Conservation (phyloP, 2,113 vertebrate species). For the Engystomops pustulosus region DNA sequence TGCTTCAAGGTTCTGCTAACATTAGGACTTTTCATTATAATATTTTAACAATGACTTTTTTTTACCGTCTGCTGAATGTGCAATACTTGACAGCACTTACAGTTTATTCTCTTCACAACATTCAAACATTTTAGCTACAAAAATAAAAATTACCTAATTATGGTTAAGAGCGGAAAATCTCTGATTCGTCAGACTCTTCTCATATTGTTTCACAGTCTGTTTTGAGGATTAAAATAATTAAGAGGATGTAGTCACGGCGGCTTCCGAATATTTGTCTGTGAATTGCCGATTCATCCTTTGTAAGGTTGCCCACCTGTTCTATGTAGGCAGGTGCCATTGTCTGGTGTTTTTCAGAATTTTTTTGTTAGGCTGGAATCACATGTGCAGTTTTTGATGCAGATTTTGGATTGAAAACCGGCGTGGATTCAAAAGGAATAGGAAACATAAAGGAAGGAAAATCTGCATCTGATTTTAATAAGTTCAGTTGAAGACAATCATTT, state of each 20-base stretch:
- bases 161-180: background rate
- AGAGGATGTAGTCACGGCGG: background rate
- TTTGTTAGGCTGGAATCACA: no score
- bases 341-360: no score
- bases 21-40: background rate
- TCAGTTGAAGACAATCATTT: no score
- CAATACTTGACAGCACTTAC: background rate
- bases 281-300: background rate
- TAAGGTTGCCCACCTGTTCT: background rate
- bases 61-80: background rate
- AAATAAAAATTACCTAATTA: conserved; percentile 15
- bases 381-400: no score
- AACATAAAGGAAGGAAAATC: no score
- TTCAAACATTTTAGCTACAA: conserved; percentile 7
- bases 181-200: background rate
- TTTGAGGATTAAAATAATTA: conserved; percentile 28
- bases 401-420: no score
- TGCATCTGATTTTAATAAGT: no score
- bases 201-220: conserved; percentile 15
- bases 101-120: background rate
- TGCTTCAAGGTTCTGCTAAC: background rate
- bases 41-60: background rate
- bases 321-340: no score
- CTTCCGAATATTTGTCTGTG: background rate
- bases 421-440: no score